Evolutionary conservation across 2,113 vertebrate species (phyloP), one percentile per base, ranked within the genome.

Genomic region (Pygoscelis antarcticus): DNA sequence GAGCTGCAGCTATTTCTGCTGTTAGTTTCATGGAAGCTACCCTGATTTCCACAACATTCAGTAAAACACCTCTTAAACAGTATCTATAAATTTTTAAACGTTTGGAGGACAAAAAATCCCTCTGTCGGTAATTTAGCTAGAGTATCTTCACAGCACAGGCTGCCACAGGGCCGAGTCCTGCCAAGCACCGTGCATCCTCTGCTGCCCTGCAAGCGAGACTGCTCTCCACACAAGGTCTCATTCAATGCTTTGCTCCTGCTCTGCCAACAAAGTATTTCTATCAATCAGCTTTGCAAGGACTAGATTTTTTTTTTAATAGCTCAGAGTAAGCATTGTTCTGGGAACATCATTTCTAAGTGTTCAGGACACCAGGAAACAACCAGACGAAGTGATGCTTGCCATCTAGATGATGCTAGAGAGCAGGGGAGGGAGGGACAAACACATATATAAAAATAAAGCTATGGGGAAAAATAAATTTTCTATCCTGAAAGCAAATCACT

Each of bases 111-210:
- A 6, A 71, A 54, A 62, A 55, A 71, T 40, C 29, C 36, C 8
- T 54, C 36, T 13, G 9, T 23, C 1, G 1, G 27, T 54, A 79
- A 75, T 54, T 52, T 52, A 47, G 47, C 36, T 64, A 2, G 1
- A 52, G 7, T 51, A 52, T 64, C 38, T 72, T 42, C 34, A 40
- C 26, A 64, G 42, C 26, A 68, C 0, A 0, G 38, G 9, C 38
- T 65, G 11, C 17, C 4, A 30, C 4, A 38, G 23, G n/a, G 23
- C 20, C 0, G 0, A 89, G 27, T 42, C 25, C 34, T 57, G n/a
- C 25, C 32, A 57, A 36, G 13, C 13, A 55, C 19, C 1, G 0
- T 11, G 16, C 1, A 0, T 46, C 32, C 20, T 52, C 54, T 1
- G 0, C 47, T 74, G 58, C 57, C 60, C 15, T 1, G 0, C 30